Evolutionary conservation across 2,888 invertebrate species (phyloP).

Genomic region (Tuta absoluta): DNA sequence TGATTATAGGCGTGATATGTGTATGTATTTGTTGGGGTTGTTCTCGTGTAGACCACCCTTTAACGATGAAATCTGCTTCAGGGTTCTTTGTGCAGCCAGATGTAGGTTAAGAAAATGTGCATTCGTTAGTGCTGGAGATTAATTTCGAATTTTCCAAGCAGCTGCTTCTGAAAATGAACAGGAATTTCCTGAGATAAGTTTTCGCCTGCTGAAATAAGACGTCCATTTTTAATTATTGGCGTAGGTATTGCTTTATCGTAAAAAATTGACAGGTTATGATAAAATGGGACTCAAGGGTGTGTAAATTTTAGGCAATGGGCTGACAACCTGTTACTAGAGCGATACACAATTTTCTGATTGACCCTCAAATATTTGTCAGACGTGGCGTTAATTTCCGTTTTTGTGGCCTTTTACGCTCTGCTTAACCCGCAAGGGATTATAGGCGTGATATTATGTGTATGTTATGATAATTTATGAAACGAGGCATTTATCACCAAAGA

Average conservation of each 20-base stretch:
- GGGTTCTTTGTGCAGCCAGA: slow-evolving; percentile 9
- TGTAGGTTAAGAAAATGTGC: slow-evolving; percentile 19
- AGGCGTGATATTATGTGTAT: no score
- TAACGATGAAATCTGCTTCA: slow-evolving; percentile 17
- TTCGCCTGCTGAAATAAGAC: not conserved
- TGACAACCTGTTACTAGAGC: no score
- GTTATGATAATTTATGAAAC: no score
- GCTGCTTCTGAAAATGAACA: slow-evolving; percentile 9
- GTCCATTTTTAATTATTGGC: not conserved
- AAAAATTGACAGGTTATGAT: not conserved
- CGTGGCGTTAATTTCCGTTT: no score
- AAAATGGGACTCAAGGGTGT: not conserved
- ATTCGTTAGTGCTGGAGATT: slow-evolving; percentile 16
- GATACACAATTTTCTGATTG: no score
- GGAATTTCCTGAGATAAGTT: slow-evolving; percentile 5
- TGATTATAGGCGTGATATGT: no score
- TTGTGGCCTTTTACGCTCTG: no score
- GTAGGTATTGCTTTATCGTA: not conserved
- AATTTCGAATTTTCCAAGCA: slow-evolving; percentile 6
- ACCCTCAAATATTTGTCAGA: no score
- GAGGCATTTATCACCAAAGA: no score
- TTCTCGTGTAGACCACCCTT: slow-evolving; percentile 3
- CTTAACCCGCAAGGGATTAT: no score
- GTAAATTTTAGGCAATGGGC: no score
- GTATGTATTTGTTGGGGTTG: no score